phyloP scores from a whole-genome alignment of 2,888 invertebrate genomes.

The Drosophila ezoana region DNA sequence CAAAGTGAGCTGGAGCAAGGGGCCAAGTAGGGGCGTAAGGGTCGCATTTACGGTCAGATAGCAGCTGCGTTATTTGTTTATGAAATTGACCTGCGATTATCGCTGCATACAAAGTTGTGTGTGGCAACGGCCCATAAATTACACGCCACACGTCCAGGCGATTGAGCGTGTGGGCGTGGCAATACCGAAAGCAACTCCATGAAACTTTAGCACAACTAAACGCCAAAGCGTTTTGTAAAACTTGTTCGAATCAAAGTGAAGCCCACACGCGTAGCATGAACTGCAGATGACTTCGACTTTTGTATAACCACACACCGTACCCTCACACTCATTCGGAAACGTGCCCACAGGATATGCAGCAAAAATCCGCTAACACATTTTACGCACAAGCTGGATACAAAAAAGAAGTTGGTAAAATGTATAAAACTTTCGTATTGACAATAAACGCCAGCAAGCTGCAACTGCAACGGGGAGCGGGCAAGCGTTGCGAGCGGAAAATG shows the following conservation, averaged over 20 bases:
- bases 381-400: constrained; percentile 55
- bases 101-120: constrained; percentile 60
- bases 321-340: constrained; percentile 11
- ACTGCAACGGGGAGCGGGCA: constrained; percentile 6
- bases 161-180: constrained; percentile 30
- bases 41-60: constrained; percentile 59
- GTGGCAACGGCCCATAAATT: constrained; percentile 63
- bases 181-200: constrained; percentile 24
- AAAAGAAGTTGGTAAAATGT: constrained; percentile 59
- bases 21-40: constrained; percentile 10
- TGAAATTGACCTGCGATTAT: constrained; percentile 79
- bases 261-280: constrained; percentile 10
- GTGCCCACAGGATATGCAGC: constrained; percentile 40
- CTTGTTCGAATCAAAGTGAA: constrained; percentile 57
- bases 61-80: constrained; percentile 72
- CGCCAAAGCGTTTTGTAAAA: constrained; percentile 68
- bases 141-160: constrained; percentile 37
- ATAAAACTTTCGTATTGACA: constrained; percentile 79
- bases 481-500: background rate
- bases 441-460: constrained; percentile 65
- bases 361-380: constrained; percentile 67
- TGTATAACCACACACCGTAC: constrained; percentile 32
- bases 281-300: constrained; percentile 38
- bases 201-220: constrained; percentile 52
- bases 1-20: background rate